These are phyloP conservation scores for Microctenopoma stevenorrisi DNA, from an alignment of 2,797 vertebrate species.

Conservation along the genomic window DNA sequence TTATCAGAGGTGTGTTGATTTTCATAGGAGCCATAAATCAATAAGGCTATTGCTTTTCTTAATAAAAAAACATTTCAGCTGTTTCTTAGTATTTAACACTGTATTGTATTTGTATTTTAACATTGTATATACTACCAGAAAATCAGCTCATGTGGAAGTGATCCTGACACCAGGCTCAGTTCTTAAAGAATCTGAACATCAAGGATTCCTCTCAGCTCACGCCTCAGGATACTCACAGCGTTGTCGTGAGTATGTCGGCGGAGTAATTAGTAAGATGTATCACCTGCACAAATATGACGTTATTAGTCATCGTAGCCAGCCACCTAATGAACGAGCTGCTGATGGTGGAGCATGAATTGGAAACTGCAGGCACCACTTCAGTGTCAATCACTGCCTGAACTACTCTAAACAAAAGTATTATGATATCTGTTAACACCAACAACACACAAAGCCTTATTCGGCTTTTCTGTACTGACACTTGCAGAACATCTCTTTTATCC, in stretches of 20 bases:
- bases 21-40: constrained; percentile 56
- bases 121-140: background rate
- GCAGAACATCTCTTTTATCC: too few relatives aligned
- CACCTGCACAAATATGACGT: background rate
- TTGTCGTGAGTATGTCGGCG: background rate
- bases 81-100: constrained; percentile 1
- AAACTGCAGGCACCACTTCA: background rate
- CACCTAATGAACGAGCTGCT: constrained; percentile 1
- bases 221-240: too few relatives aligned
- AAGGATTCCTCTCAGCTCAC: background rate
- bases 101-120: constrained; percentile 11
- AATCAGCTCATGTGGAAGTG: constrained; percentile 10
- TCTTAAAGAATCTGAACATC: background rate
- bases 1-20: constrained; percentile 46
- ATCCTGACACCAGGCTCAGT: background rate
- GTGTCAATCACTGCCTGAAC: background rate
- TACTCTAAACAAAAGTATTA: too few relatives aligned
- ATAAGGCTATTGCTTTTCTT: constrained; percentile 54
- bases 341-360: background rate
- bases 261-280: constrained; percentile 15
- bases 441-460: too few relatives aligned
- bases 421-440: too few relatives aligned
- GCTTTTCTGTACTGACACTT: too few relatives aligned
- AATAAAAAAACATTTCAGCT: too few relatives aligned
- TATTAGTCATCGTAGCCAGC: background rate